Base-by-base conservation (phyloP, 2,888 invertebrate genomes). In the Dolichomitus sp. region DNA sequence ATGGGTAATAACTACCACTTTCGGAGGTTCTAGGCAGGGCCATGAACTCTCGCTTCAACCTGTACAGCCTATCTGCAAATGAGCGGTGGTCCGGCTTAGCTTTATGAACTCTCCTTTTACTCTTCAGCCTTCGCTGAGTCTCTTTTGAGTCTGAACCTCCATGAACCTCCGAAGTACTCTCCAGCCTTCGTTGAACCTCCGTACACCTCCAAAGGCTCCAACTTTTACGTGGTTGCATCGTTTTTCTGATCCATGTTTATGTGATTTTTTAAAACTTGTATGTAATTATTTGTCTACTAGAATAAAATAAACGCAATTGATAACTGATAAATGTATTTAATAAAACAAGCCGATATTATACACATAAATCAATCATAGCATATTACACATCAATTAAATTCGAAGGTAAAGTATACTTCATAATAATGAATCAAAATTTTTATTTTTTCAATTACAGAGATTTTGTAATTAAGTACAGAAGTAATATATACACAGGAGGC, bases 101-200 rank as follows among this genome's bases (percentile, higher is more conserved):
- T 17, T 48, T 4, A 48, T 48, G 0, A 48, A 48, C 48, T 48
- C 17, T 17, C 48, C 48, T 48, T 48, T 48, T 48, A 48, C 48
- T 48, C 48, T 48, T 48, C 48, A 48, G 48, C 48, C 48, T 48
- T 48, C 48, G n/a, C n/a, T 3, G 48, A 48, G n/a, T 17, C 48
- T 42, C 42, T 42, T 42, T 42, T 42, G 42, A 42, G 42, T 42
- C 42, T 42, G 42, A 42, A 42, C 42, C 42, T 42, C 42, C 42
- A 12, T 9, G 42, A 42, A 42, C 42, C 12, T 42, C 42, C 23
- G 23, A 23, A 23, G 23, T 45, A 5, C 45, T 45, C 45, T 3
- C 12, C 45, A 45, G 45, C 45, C 45, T 45, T 45, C 45, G 14
- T 14, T 11, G 45, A 45, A 4, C 12, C 45, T 40, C 40, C 11